Percentiles rank a stretch among this genome's conserved stretches.
Evolutionary conservation across 2,888 invertebrate species (phyloP).

Genomic region (Rhaphigaster nebulosa): DNA sequence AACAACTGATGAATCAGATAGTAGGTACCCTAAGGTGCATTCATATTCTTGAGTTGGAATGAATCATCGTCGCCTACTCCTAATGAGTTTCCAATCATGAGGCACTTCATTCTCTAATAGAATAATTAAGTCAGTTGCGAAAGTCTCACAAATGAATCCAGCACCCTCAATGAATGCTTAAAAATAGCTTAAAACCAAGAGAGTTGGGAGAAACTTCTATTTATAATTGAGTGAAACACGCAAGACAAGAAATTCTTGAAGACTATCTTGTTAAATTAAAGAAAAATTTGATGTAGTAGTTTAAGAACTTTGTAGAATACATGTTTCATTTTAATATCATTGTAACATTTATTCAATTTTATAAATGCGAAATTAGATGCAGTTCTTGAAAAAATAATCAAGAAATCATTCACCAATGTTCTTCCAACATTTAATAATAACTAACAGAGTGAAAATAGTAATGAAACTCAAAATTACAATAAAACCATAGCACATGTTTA

Average conservation of each 20-base stretch:
- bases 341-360: background rate
- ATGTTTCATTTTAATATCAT: background rate
- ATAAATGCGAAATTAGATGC: no score
- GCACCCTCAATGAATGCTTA: background rate
- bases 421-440: no score
- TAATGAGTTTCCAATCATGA: conserved; percentile 18
- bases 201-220: background rate
- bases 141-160: background rate
- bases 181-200: background rate
- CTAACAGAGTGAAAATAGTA: no score
- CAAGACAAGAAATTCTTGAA: background rate
- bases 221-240: background rate
- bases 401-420: no score
- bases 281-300: background rate
- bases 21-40: conserved; percentile 46
- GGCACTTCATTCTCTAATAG: background rate
- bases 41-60: conserved; percentile 41
- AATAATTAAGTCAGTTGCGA: background rate
- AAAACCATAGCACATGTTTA: no score
- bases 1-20: conserved; percentile 55
- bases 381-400: background rate
- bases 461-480: no score
- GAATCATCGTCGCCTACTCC: conserved; percentile 51
- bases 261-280: background rate
- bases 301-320: background rate